Evolutionary conservation across 2,888 invertebrate genomes (phyloP), one percentile per base, ranked within the genome.

Genomic region (Cotesia congregata): DNA sequence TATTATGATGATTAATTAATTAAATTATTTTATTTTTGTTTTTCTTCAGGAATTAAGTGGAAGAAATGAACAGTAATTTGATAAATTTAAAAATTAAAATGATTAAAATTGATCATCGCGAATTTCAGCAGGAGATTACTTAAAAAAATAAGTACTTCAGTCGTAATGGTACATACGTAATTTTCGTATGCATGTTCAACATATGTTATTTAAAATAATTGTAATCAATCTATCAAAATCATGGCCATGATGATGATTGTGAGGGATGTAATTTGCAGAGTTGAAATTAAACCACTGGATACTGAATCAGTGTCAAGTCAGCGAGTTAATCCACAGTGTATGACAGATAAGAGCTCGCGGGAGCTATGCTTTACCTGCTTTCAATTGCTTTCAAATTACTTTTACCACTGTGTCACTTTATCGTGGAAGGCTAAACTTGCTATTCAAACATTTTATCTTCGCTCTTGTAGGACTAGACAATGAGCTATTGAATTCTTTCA

Each of bases 381-480:
- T 17, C 7, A 30, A 65, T 72, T 41, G 72, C 72, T 72, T 72
- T 72, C 72, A 65, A 72, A 72, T 72, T 7, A 72, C 65, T 72
- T 50, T 65, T 72, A 72, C 30, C 30, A 30, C 72, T 41, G 4
- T 65, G 50, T 39, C 20, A 15, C 64, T 50, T 40, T n/a, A 64
- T 65, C 12, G 30, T 64, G n/a, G 62, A 40, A 20, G 60, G 15
- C 12, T 38, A n/a, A 20, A n/a, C 38, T n/a, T 5, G 40, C 7
- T 39, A 39, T n/a, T n/a, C 1, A 15, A 72, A n/a, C 38, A 7
- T 15, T 72, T 72, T 9, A 40, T 72, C 40, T 15, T 62, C 15
- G 15, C 61, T 6, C 15, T 68, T 38, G 1, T 62, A 61, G 39
- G 61, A 39, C 61, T 39, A 61, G 40, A 62, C 71, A 50, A 50